Evolutionary conservation across 2,888 invertebrate genomes (phyloP), one percentile per base, ranked within the genome.

Genomic region (Camponotus fellah): DNA sequence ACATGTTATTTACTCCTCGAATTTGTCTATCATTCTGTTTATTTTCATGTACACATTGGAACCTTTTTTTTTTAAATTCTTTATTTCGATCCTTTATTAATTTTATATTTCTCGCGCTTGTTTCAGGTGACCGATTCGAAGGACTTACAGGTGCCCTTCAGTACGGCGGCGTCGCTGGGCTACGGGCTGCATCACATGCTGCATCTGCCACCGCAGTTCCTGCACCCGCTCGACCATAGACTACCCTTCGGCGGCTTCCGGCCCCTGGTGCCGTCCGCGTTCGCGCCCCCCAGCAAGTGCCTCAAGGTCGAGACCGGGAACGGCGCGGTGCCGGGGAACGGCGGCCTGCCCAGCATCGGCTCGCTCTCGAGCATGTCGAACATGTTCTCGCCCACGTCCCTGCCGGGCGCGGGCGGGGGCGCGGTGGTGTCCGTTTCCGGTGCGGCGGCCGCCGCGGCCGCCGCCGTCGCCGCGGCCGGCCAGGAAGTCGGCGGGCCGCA

Each of bases 181-280:
- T 96, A 97, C 93, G 96, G 97, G 85, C 95, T 96, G 34, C 97
- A 97, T 95, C 96, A 97, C 90, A 95, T 97, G 93, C 96, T 97
- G 91, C 97, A 97, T 92, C 95, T 97, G 91, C 97, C 97, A 93
- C 97, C 97, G 88, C 97, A 97, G 93, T 97, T 97, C 93, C 95
- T 97, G 85, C 97, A 97, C 92, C 97, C 97, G 62, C 95, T 97
- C 85, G 96, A 96, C 91, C 96, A 96, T 87, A 95, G 96, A 93
- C 93, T 96, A 89, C 96, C 97, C 62, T 96, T 96, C 89, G 96
- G 96, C 85, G 95, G 95, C 69, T 96, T 96, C 92, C 95, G 96
- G 85, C 96, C 96, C 5, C 94, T 96, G 81, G 96, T 96, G 83
- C 96, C 96, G 82, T 97, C 97, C 92, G 97, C 97, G 34, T 97